These are phyloP conservation scores for Aplysia californica DNA, from an alignment of 1,140 invertebrate genomes.

Conservation along the genomic window DNA sequence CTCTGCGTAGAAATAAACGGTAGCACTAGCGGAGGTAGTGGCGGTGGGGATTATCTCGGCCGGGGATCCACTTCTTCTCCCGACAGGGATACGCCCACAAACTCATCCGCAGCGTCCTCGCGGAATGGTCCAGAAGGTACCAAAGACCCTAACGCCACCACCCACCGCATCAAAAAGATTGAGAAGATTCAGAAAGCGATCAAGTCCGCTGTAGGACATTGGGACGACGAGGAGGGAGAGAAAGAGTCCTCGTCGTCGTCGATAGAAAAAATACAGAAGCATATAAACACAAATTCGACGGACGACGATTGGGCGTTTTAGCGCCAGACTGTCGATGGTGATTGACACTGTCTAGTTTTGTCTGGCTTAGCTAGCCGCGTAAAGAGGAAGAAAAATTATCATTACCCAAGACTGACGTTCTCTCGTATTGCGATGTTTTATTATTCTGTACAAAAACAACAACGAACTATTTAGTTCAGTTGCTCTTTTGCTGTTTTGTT, in stretches of 20 bases:
- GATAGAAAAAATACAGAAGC: constrained; percentile 57
- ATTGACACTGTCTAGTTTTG: background rate
- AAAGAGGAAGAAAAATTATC: too few relatives aligned
- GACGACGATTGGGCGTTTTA: constrained; percentile 63
- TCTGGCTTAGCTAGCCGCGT: too few relatives aligned
- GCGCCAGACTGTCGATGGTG: background rate
- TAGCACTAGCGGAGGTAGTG: too few relatives aligned
- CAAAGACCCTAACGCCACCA: too few relatives aligned
- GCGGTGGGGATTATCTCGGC: background rate
- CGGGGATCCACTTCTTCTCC: background rate
- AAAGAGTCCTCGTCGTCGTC: background rate
- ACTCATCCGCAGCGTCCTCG: background rate
- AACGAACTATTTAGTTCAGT: too few relatives aligned
- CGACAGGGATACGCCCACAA: background rate
- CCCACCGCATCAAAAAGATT: constrained; percentile 44
- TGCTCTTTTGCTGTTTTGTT: too few relatives aligned
- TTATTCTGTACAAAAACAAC: too few relatives aligned
- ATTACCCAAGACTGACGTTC: too few relatives aligned
- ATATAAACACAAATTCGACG: constrained; percentile 43
- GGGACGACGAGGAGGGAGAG: constrained; percentile 54
- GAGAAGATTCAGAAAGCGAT: constrained; percentile 55
- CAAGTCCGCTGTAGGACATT: constrained; percentile 42
- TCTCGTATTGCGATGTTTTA: too few relatives aligned
- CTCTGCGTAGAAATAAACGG: too few relatives aligned
- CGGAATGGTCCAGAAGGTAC: too few relatives aligned